These are phyloP conservation scores for Phylloscopus trochiloides DNA, from an alignment of 2,113 vertebrate species.

Conservation along the genomic window DNA sequence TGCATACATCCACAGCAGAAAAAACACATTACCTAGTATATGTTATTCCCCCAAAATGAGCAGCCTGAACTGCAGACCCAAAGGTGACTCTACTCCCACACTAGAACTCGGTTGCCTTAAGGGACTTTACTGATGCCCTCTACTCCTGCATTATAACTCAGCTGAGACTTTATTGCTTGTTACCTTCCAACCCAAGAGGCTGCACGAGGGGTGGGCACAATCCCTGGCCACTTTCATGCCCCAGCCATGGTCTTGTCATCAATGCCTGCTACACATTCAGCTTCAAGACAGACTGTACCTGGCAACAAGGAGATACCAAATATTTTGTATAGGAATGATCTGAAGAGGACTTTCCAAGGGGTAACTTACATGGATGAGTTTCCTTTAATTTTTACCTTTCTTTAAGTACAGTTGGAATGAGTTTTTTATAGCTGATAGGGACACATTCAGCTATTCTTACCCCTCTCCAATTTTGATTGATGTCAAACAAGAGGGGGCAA, in stretches of 20 bases:
- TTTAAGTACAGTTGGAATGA: not conserved
- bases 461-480: not conserved
- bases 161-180: not conserved
- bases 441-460: not conserved
- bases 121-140: not conserved
- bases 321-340: not conserved
- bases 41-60: fast-evolving
- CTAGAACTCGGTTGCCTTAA: not conserved
- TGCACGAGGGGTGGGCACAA: fast-evolving
- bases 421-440: not conserved
- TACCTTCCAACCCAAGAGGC: not conserved
- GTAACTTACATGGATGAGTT: not conserved
- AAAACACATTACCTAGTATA: not conserved
- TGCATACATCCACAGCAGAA: fast-evolving
- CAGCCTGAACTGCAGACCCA: not conserved
- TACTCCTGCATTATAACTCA: not conserved
- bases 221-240: fast-evolving
- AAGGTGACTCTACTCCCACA: not conserved
- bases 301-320: not conserved
- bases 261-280: not conserved
- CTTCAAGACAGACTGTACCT: not conserved
- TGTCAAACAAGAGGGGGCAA: not conserved
- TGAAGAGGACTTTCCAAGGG: not conserved
- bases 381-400: not conserved
- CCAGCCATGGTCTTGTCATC: fast-evolving